phyloP scores from a whole-genome alignment of 1,140 invertebrate genomes.

The Meteorus sp. region DNA sequence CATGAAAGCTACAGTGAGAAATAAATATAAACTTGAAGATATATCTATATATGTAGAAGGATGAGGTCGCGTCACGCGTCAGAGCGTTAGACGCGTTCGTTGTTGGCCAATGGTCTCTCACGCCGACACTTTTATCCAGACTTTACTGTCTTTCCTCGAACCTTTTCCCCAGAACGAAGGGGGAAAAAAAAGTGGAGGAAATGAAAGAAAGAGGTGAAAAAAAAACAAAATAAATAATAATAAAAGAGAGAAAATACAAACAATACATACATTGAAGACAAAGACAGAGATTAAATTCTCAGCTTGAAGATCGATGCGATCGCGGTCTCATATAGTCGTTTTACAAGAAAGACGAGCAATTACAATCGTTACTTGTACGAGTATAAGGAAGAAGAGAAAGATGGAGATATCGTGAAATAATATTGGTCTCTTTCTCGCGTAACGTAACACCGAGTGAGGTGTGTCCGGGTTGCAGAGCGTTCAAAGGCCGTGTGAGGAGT shows the following conservation, averaged over 20 bases:
- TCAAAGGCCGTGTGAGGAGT: constrained; percentile 8
- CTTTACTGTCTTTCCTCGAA: neutral
- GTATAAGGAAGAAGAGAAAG: neutral
- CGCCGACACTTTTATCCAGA: constrained; percentile 16
- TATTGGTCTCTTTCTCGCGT: constrained; percentile 7
- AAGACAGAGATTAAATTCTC: no score
- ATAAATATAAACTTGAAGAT: constrained; percentile 1
- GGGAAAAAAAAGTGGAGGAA: neutral
- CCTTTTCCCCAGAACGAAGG: no score
- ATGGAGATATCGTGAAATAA: neutral
- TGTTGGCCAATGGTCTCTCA: constrained; percentile 18
- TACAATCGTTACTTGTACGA: no score
- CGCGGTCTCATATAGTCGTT: no score
- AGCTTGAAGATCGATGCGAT: no score
- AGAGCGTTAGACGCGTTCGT: constrained; percentile 12
- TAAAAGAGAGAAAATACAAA: no score
- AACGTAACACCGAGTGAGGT: constrained; percentile 23
- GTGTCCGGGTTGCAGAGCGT: constrained; percentile 23
- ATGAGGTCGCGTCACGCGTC: constrained; percentile 22
- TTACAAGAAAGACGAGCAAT: no score
- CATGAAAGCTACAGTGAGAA: neutral
- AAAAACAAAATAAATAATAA: no score
- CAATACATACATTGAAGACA: no score
- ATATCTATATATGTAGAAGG: neutral
- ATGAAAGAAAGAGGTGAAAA: no score